A percentile compares a stretch with the other conserved stretches of the same genome.
These are phyloP conservation scores for Acleris emargana DNA, from an alignment of 2,888 invertebrate species.

Conservation along the genomic window DNA sequence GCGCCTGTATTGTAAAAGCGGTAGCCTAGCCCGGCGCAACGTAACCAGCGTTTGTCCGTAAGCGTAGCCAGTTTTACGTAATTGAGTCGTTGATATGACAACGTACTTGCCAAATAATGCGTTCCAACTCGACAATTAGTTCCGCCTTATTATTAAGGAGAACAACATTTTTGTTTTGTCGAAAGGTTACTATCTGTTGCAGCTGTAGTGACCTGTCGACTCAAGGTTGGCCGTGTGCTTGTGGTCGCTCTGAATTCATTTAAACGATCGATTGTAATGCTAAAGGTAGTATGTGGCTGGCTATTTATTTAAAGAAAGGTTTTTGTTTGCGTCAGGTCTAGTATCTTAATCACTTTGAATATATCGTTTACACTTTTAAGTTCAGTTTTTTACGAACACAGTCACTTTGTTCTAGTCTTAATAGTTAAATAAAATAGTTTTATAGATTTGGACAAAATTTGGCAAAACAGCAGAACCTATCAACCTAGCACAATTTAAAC, in stretches of 20 bases:
- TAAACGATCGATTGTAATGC: conserved; percentile 23
- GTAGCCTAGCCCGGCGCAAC: conserved; percentile 58
- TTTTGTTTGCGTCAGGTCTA: background rate
- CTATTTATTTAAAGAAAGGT: background rate
- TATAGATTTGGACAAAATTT: too few relatives aligned
- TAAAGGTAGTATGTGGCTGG: conserved; percentile 10
- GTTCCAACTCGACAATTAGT: conserved; percentile 63
- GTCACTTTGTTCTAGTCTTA: too few relatives aligned
- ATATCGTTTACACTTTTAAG: too few relatives aligned
- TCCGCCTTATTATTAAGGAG: conserved; percentile 73
- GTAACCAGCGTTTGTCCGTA: conserved; percentile 57
- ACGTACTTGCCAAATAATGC: conserved; percentile 59
- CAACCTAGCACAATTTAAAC: too few relatives aligned
- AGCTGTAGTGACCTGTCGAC: conserved; percentile 59
- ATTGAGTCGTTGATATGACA: conserved; percentile 66
- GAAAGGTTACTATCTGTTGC: conserved; percentile 59
- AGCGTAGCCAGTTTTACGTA: conserved; percentile 68
- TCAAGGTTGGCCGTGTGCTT: conserved; percentile 71
- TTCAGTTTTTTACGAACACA: too few relatives aligned
- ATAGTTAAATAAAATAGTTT: too few relatives aligned
- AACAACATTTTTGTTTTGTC: conserved; percentile 54
- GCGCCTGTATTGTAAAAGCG: conserved; percentile 54
- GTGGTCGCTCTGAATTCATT: conserved; percentile 40
- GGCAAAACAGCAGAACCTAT: too few relatives aligned
- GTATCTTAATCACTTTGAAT: too few relatives aligned